A percentile compares a stretch with the other conserved stretches of the same genome.
phyloP scores from a whole-genome alignment of 2,888 invertebrate species.

The Dicranocentrus wangi region DNA sequence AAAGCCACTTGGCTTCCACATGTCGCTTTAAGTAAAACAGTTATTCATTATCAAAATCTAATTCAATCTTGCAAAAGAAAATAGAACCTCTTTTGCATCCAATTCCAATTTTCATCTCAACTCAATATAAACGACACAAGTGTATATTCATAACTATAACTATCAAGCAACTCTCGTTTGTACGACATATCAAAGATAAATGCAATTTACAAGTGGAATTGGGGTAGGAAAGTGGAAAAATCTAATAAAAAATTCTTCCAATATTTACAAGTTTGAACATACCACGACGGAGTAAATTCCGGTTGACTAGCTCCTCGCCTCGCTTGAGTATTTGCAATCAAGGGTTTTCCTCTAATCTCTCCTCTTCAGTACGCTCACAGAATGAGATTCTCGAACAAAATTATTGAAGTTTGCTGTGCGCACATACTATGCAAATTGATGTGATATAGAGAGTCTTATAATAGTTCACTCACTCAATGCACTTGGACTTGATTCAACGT shows the following conservation, averaged over 20 bases:
- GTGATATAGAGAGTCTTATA: background rate
- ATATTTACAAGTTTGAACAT: constrained; percentile 6
- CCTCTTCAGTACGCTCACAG: constrained; percentile 10
- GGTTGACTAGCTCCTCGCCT: background rate
- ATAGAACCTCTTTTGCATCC: too few relatives aligned
- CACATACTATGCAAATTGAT: background rate
- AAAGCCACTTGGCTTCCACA: too few relatives aligned
- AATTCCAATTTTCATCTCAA: too few relatives aligned
- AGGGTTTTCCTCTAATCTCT: background rate
- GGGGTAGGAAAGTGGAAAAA: background rate
- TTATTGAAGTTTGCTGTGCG: background rate
- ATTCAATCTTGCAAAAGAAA: too few relatives aligned
- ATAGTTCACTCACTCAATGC: background rate
- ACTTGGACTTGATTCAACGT: background rate
- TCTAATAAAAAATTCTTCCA: constrained; percentile 9
- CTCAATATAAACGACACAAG: too few relatives aligned
- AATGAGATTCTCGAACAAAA: constrained; percentile 3
- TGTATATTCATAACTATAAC: too few relatives aligned
- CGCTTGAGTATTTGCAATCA: background rate
- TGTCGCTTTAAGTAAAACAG: too few relatives aligned
- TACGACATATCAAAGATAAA: too few relatives aligned
- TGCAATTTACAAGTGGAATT: background rate
- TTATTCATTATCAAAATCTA: too few relatives aligned
- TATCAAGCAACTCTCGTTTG: too few relatives aligned
- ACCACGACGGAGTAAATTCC: background rate